Evolutionary conservation across 2,797 vertebrate genomes (phyloP).

Genomic region (Crypturellus tataupa): DNA sequence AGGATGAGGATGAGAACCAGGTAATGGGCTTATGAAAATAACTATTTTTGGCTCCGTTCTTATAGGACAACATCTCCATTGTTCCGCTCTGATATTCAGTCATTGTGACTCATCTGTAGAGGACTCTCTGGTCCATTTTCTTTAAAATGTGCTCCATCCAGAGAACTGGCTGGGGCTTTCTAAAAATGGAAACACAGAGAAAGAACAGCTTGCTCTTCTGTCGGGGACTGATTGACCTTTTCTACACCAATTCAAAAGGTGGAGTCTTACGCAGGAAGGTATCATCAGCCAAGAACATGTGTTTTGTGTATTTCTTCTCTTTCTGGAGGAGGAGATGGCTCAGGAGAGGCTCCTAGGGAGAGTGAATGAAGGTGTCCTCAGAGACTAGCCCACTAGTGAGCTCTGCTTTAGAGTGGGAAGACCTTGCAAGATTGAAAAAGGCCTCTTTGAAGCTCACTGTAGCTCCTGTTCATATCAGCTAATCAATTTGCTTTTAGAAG

Average conservation of each 20-base stretch:
- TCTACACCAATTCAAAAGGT: neutral
- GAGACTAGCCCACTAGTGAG: neutral
- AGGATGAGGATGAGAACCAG: conserved; percentile 14
- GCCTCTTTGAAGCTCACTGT: neutral
- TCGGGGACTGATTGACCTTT: neutral
- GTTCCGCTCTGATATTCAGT: conserved; percentile 3
- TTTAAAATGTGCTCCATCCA: conserved; percentile 26
- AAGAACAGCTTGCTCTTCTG: neutral
- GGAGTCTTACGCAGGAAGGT: neutral
- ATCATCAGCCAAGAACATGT: neutral
- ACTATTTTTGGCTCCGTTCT: conserved; percentile 51
- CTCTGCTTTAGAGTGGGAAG: neutral
- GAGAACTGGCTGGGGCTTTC: neutral
- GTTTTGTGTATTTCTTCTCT: neutral
- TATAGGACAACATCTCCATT: neutral
- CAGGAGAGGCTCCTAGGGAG: neutral
- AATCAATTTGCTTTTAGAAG: neutral
- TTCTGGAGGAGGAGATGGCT: neutral
- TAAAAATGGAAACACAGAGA: conserved; percentile 32
- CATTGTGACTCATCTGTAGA: conserved; percentile 35
- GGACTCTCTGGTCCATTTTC: conserved; percentile 61
- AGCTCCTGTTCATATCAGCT: neutral
- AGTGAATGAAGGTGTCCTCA: neutral
- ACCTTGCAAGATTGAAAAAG: neutral
- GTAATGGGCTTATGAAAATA: conserved; percentile 60